phyloP scores from a whole-genome alignment of 2,888 invertebrate species.

The Dynastes maya region DNA sequence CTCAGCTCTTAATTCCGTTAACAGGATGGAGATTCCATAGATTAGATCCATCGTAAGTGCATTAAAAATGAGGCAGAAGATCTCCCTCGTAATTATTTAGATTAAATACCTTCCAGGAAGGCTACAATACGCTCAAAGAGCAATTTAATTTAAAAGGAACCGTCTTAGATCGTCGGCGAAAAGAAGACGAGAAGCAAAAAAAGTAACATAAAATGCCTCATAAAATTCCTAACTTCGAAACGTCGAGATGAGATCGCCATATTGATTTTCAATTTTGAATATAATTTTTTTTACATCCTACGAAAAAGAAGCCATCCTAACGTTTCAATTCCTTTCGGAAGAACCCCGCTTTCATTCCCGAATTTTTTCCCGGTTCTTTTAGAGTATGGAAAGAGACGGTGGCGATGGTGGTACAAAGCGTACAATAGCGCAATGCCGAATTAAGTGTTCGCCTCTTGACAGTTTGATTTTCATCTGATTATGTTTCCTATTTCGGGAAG shows the following conservation, averaged over 20 bases:
- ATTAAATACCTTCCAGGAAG: not conserved
- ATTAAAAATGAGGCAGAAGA: too few species aligned
- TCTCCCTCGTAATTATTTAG: too few species aligned
- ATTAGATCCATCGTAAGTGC: too few species aligned
- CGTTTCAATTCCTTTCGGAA: slow-evolving; percentile 37
- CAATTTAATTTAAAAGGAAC: slow-evolving; percentile 14
- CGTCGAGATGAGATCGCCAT: slow-evolving; percentile 11
- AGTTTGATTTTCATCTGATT: slow-evolving; percentile 56
- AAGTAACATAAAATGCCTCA: slow-evolving; percentile 7
- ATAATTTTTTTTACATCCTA: slow-evolving; percentile 40
- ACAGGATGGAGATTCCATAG: too few species aligned
- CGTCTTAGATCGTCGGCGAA: not conserved
- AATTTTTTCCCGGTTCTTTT: too few species aligned
- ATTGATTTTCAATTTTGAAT: slow-evolving; percentile 46
- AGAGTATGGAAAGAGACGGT: too few species aligned
- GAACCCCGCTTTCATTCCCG: not conserved
- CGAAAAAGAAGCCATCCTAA: slow-evolving; percentile 13
- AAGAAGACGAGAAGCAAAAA: not conserved
- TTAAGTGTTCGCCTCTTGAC: slow-evolving; percentile 47
- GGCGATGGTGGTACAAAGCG: not conserved
- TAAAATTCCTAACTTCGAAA: slow-evolving; percentile 1
- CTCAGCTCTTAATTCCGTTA: too few species aligned
- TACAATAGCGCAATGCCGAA: slow-evolving; percentile 28
- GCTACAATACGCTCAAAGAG: not conserved
- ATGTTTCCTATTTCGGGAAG: slow-evolving; percentile 55